These are phyloP conservation scores for Cinara cedri DNA, from an alignment of 2,888 invertebrate species.

Conservation along the genomic window DNA sequence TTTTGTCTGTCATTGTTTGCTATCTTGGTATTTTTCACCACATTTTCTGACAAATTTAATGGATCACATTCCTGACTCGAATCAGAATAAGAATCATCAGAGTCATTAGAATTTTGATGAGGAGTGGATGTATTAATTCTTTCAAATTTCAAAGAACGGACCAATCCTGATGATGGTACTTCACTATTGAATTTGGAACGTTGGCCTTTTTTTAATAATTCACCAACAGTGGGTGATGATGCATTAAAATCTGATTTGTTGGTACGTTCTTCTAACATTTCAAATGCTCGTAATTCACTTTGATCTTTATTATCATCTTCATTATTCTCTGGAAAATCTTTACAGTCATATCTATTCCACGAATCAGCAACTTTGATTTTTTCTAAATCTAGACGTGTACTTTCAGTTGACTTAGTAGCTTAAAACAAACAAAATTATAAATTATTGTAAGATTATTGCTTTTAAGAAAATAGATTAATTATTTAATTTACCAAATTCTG, in stretches of 20 bases:
- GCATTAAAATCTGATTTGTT: constrained; percentile 73
- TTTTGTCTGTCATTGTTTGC: neutral
- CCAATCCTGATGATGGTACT: constrained; percentile 21
- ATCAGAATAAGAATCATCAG: constrained; percentile 43
- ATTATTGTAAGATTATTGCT: too few species aligned
- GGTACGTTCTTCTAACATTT: constrained; percentile 77
- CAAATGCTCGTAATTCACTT: constrained; percentile 77
- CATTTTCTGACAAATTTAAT: constrained; percentile 27
- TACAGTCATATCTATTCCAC: constrained; percentile 44
- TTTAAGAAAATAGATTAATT: neutral
- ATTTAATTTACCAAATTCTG: constrained; percentile 35
- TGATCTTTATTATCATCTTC: constrained; percentile 64
- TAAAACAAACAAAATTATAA: constrained; percentile 26
- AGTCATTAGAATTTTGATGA: constrained; percentile 8
- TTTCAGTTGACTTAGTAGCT: constrained; percentile 33
- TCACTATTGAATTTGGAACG: constrained; percentile 16
- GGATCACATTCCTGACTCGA: constrained; percentile 45
- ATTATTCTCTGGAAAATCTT: constrained; percentile 21
- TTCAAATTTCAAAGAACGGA: constrained; percentile 49
- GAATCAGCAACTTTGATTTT: constrained; percentile 28
- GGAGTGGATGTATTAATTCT: constrained; percentile 46
- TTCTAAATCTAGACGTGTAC: constrained; percentile 32
- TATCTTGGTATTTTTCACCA: neutral
- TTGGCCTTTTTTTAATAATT: constrained; percentile 64
- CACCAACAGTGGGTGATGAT: constrained; percentile 70